Conservation (phyloP, 2,888 invertebrate genomes). For the Meta bourneti region DNA sequence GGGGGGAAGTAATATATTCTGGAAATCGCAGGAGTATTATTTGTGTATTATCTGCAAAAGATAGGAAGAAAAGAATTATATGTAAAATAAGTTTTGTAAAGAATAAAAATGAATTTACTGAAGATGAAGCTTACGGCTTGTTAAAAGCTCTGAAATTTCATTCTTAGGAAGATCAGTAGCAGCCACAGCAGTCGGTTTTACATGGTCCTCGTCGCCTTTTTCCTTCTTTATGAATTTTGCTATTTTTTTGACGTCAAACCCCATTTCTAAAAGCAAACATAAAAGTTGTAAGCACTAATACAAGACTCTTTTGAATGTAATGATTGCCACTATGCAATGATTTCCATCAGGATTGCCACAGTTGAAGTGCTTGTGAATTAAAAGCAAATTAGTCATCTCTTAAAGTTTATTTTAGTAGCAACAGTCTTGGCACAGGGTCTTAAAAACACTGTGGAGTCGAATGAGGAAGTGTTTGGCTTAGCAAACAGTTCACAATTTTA, state of each 20-base stretch:
- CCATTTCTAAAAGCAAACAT: slow-evolving; percentile 51
- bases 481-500: too few species aligned
- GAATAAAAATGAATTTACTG: not conserved
- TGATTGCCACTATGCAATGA: too few species aligned
- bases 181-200: not conserved
- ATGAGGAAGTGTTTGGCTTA: too few species aligned
- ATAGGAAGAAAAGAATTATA: not conserved
- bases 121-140: not conserved
- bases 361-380: too few species aligned
- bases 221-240: slow-evolving; percentile 69
- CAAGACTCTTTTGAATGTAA: too few species aligned
- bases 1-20: not conserved
- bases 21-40: slow-evolving; percentile 35
- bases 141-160: slow-evolving; percentile 16
- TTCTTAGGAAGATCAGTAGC: slow-evolving; percentile 15
- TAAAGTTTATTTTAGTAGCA: too few species aligned
- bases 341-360: too few species aligned
- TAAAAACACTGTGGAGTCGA: too few species aligned
- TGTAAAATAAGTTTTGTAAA: not conserved
- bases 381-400: too few species aligned
- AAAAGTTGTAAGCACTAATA: not conserved
- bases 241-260: slow-evolving; percentile 57
- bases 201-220: slow-evolving; percentile 22
- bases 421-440: too few species aligned
- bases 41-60: slow-evolving; percentile 10